These are phyloP conservation scores for Drosophila repletoides DNA, from an alignment of 1,140 invertebrate species.

Conservation along the genomic window DNA sequence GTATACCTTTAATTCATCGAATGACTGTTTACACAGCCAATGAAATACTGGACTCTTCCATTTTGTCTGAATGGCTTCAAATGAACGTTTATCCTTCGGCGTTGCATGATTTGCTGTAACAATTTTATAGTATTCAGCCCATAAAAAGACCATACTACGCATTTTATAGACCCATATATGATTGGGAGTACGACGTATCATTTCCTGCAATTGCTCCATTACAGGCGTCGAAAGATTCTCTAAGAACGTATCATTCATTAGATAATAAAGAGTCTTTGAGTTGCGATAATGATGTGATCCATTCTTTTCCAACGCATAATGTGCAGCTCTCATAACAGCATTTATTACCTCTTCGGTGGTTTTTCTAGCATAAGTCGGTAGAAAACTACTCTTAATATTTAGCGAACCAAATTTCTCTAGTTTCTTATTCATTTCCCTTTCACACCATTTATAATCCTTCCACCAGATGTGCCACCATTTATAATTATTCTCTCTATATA, in stretches of 20 bases:
- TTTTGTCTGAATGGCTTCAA: not conserved
- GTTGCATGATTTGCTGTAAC: not conserved
- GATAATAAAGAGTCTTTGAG: slow-evolving; percentile 18
- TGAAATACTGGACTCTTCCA: slow-evolving; percentile 58
- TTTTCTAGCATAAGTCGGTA: not conserved
- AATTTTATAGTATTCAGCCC: slow-evolving; percentile 26
- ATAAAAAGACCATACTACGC: slow-evolving; percentile 48
- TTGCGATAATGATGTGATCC: not conserved
- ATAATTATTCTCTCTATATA: slow-evolving; percentile 40
- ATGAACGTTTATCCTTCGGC: not conserved
- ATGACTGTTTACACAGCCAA: slow-evolving; percentile 61
- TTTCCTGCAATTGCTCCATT: slow-evolving; percentile 32
- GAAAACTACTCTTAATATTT: slow-evolving; percentile 30
- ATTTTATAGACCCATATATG: slow-evolving; percentile 56
- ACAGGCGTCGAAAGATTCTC: slow-evolving; percentile 7
- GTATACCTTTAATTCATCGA: slow-evolving; percentile 53
- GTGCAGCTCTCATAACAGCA: slow-evolving; percentile 4
- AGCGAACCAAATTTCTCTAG: slow-evolving; percentile 12
- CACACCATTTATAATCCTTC: slow-evolving; percentile 58
- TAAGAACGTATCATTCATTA: slow-evolving; percentile 52
- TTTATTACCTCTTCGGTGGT: not conserved
- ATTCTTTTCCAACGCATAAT: slow-evolving; percentile 20
- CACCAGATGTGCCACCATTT: slow-evolving; percentile 51
- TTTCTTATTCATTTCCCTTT: slow-evolving; percentile 36
- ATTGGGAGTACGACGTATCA: slow-evolving; percentile 51